These are phyloP conservation scores for Schizothorax lantsangensis DNA, from an alignment of 2,797 vertebrate genomes.

Conservation along the genomic window DNA sequence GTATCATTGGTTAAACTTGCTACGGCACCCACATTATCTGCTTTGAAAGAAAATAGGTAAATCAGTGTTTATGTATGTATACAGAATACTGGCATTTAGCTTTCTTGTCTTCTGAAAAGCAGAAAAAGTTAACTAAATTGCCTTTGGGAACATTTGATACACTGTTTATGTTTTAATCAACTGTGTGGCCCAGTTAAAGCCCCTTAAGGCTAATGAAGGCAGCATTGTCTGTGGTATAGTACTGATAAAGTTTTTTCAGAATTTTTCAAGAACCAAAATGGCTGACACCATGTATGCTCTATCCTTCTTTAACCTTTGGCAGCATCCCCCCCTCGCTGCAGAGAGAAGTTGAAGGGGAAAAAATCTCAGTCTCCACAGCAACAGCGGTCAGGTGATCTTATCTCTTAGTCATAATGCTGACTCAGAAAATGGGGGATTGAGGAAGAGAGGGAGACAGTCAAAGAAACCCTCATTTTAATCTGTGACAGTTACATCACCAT, in stretches of 20 bases:
- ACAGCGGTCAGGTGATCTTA: conserved; percentile 82
- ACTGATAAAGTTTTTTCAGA: conserved; percentile 74
- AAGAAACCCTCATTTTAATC: conserved; percentile 58
- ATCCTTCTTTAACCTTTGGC: conserved; percentile 75
- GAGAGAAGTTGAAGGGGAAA: conserved; percentile 56
- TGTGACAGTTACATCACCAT: conserved; percentile 18
- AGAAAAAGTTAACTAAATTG: not conserved
- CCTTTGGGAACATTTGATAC: not conserved
- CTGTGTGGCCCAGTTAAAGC: not conserved
- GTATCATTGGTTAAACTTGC: conserved; percentile 18
- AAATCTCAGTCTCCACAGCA: conserved; percentile 76
- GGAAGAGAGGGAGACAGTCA: conserved; percentile 47
- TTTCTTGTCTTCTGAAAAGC: not conserved
- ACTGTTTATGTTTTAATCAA: not conserved
- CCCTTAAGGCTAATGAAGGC: not conserved
- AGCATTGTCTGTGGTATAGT: conserved; percentile 22
- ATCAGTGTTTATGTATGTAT: conserved; percentile 7
- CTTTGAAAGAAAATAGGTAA: not conserved
- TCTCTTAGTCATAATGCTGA: conserved; percentile 78
- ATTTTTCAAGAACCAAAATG: conserved; percentile 73
- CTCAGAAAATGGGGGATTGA: conserved; percentile 74
- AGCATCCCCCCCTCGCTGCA: conserved; percentile 55
- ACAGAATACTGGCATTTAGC: not conserved
- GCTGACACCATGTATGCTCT: conserved; percentile 66
- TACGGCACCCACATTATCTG: not conserved